These are phyloP conservation scores for Coremacera marginata DNA, from an alignment of 2,888 invertebrate genomes.

Conservation along the genomic window DNA sequence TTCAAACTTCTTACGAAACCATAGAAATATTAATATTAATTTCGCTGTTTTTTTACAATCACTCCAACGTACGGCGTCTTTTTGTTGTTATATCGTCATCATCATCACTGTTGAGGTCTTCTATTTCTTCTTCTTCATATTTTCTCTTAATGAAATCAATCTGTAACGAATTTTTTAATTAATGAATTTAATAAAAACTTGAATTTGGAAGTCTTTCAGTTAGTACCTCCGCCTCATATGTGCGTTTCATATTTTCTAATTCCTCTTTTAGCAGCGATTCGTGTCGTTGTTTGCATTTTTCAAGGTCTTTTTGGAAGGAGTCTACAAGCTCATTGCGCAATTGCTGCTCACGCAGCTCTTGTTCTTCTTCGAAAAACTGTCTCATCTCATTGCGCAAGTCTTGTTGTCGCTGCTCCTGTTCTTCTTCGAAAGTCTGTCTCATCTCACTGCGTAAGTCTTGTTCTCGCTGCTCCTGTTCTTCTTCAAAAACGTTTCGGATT, in stretches of 20 bases:
- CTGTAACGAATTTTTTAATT: constrained; percentile 46
- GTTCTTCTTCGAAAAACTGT: constrained; percentile 42
- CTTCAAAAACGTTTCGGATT: constrained; percentile 32
- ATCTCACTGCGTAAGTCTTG: constrained; percentile 58
- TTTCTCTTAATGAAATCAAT: constrained; percentile 50
- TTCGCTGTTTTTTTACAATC: not conserved
- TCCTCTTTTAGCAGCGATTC: constrained; percentile 54
- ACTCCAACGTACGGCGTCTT: constrained; percentile 27
- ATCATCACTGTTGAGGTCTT: constrained; percentile 48
- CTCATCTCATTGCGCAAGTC: constrained; percentile 56
- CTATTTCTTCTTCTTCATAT: constrained; percentile 47
- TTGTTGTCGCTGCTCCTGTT: constrained; percentile 53
- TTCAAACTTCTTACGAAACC: not conserved
- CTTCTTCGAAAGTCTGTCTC: constrained; percentile 44
- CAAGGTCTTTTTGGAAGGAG: constrained; percentile 53
- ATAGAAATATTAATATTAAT: constrained; percentile 1
- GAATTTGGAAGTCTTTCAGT: not conserved
- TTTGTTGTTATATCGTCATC: constrained; percentile 23
- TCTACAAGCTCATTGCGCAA: constrained; percentile 62
- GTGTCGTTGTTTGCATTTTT: constrained; percentile 49
- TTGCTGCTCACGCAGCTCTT: constrained; percentile 53
- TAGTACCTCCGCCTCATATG: constrained; percentile 58
- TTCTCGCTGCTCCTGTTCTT: constrained; percentile 51
- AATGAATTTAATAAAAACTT: not conserved
- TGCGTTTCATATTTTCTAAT: constrained; percentile 53